Evolutionary conservation across 2,113 vertebrate genomes (phyloP), one percentile per base, ranked within the genome.

Genomic region (Cyprinus carpio): DNA sequence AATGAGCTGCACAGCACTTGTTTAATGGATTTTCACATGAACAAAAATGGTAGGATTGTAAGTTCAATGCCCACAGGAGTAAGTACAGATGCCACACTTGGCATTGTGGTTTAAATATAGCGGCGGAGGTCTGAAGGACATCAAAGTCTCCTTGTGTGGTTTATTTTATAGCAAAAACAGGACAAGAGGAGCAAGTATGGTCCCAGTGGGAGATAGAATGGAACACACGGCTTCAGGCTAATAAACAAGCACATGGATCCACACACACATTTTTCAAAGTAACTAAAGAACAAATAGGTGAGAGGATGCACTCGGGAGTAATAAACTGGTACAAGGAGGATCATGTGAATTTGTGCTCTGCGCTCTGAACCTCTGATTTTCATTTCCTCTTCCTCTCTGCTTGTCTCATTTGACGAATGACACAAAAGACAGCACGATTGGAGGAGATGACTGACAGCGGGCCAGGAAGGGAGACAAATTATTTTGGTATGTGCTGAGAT

Each of bases 131-230:
- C 71, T 81, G 76, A 87, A 87, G 85, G 85, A 85, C 62, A 29
- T 78, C 37, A 27, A 71, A 56, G 81, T 88, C 89, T 87, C 69
- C 69, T 89, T 89, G 84, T 23, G 78, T 83, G 84, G 62, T 89
- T 92, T 89, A 87, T 87, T 80, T 92, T 85, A 72, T 81, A 81
- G 80, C 84, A 85, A 82, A 87, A 89, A 69, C 81, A 92, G 89
- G 89, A 90, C 90, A 90, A 86, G 81, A 88, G 86, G 87, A 90
- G 81, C 82, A 74, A 81, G 83, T 72, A 46, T 65, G 6, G 29
- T 75, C 89, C 87, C 85, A 13, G 67, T 9, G 86, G 85, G 25
- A 75, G 23, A 72, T 49, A 80, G 81, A 71, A 87, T 78, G 37
- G 18, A 81, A 87, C 78, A 81, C 56, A 62, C 78, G 15, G 54